Percentiles rank a stretch among this genome's conserved stretches.
phyloP scores from a whole-genome alignment of 2,888 invertebrate species.

The Aquatica leii region DNA sequence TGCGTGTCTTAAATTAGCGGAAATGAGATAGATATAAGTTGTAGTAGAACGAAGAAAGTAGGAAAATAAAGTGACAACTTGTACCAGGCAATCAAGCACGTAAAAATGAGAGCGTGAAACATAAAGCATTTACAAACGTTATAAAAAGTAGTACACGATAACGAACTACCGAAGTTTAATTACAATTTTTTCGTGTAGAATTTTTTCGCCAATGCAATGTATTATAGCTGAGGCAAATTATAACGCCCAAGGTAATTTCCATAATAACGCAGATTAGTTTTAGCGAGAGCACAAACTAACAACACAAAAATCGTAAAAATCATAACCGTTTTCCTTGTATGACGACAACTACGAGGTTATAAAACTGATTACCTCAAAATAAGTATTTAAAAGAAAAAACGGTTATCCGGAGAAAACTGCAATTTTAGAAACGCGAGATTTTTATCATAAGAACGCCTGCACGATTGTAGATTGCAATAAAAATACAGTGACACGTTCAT shows the following conservation, averaged over 20 bases:
- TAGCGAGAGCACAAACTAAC: slow-evolving; percentile 24
- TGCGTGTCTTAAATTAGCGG: slow-evolving; percentile 54
- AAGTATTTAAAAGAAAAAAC: slow-evolving; percentile 26
- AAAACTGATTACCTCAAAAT: slow-evolving; percentile 28
- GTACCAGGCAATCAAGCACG: slow-evolving; percentile 54
- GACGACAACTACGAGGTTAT: slow-evolving; percentile 18
- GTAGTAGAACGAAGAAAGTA: slow-evolving; percentile 52
- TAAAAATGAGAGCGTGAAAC: slow-evolving; percentile 53
- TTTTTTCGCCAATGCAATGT: slow-evolving; percentile 20
- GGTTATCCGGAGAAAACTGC: slow-evolving; percentile 31
- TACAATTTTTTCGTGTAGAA: slow-evolving; percentile 30
- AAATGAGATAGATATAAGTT: slow-evolving; percentile 52
- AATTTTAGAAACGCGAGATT: slow-evolving; percentile 39
- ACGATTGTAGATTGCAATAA: slow-evolving; percentile 28
- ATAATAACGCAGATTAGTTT: slow-evolving; percentile 18
- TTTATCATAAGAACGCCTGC: slow-evolving; percentile 23
- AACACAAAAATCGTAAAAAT: slow-evolving; percentile 31
- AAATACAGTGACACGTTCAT: slow-evolving; percentile 32
- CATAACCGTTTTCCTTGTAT: slow-evolving; percentile 29
- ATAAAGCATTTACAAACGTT: slow-evolving; percentile 53
- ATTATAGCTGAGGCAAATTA: slow-evolving; percentile 25
- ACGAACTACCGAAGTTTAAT: slow-evolving; percentile 41
- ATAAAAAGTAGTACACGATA: slow-evolving; percentile 41
- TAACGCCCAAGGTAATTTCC: slow-evolving; percentile 27
- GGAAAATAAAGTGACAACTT: slow-evolving; percentile 56